Percentiles rank a stretch among this genome's conserved stretches.
These are phyloP conservation scores for Caenorhabditis remanei DNA, from an alignment of 1,140 invertebrate species.

Conservation along the genomic window DNA sequence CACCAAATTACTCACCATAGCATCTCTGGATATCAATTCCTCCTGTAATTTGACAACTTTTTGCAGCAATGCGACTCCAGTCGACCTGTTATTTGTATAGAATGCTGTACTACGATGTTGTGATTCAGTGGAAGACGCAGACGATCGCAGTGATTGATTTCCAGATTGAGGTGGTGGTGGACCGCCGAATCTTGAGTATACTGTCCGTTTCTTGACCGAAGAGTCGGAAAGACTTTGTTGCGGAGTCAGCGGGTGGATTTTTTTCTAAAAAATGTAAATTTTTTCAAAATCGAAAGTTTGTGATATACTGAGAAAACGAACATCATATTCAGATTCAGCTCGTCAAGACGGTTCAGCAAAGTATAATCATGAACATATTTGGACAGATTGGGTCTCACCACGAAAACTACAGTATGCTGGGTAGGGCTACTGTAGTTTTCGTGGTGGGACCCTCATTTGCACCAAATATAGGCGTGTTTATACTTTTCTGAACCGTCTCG, in stretches of 20 bases:
- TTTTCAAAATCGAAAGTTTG: too few species aligned
- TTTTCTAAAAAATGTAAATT: constrained; percentile 43
- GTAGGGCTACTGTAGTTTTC: too few species aligned
- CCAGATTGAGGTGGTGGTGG: neutral
- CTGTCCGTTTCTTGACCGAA: neutral
- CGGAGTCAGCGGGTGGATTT: neutral
- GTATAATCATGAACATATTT: too few species aligned
- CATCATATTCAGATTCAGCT: too few species aligned
- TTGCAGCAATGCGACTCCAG: constrained; percentile 7
- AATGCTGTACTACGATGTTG: neutral
- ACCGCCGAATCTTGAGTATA: neutral
- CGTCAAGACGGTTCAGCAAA: too few species aligned
- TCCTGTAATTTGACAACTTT: constrained; percentile 34
- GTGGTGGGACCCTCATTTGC: too few species aligned
- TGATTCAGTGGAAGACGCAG: constrained; percentile 18
- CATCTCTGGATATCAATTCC: neutral
- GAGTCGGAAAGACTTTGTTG: constrained; percentile 1
- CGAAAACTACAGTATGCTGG: too few species aligned
- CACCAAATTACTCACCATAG: neutral
- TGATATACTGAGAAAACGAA: too few species aligned
- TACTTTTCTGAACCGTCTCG: too few species aligned
- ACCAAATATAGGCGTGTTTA: too few species aligned
- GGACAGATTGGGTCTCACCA: too few species aligned
- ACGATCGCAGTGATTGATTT: neutral
- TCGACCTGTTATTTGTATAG: constrained; percentile 11